phyloP scores from a whole-genome alignment of 2,888 invertebrate species.

The Erpobdella octoculata region DNA sequence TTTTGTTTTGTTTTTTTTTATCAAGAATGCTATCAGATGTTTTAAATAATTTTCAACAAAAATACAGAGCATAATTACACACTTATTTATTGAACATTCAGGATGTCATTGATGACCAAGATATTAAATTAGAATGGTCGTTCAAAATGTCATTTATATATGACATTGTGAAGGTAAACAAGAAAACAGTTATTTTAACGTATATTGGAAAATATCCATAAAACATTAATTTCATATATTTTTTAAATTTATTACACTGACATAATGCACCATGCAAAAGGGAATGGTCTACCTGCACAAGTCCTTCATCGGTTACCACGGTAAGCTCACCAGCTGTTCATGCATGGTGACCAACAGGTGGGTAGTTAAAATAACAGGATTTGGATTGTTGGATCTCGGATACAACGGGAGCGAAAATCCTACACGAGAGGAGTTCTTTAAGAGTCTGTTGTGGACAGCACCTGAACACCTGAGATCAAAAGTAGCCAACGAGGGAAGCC shows the following conservation, averaged over 20 bases:
- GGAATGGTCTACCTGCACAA: slow-evolving; percentile 17
- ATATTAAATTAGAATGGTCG: slow-evolving; percentile 15
- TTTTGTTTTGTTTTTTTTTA: neutral
- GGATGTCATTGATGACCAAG: neutral
- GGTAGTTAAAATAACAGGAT: neutral
- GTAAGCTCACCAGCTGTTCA: neutral
- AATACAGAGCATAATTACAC: neutral
- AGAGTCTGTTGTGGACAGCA: slow-evolving; percentile 17
- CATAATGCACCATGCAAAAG: neutral
- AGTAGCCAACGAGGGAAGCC: neutral
- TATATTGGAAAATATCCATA: neutral
- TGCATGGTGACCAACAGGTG: slow-evolving; percentile 4
- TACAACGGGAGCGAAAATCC: neutral
- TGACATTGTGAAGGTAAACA: slow-evolving; percentile 7
- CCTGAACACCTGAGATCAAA: slow-evolving; percentile 2
- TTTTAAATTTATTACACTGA: neutral
- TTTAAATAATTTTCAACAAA: neutral
- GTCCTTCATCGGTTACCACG: neutral
- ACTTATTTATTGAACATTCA: no score
- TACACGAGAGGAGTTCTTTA: neutral
- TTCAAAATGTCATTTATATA: slow-evolving; percentile 17
- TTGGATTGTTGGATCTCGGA: neutral
- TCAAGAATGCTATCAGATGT: neutral
- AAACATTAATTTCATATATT: neutral
- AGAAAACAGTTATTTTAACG: neutral